A percentile compares a stretch with the other conserved stretches of the same genome.
Conservation (phyloP, 2,113 vertebrate species). For the Canis aureus region DNA sequence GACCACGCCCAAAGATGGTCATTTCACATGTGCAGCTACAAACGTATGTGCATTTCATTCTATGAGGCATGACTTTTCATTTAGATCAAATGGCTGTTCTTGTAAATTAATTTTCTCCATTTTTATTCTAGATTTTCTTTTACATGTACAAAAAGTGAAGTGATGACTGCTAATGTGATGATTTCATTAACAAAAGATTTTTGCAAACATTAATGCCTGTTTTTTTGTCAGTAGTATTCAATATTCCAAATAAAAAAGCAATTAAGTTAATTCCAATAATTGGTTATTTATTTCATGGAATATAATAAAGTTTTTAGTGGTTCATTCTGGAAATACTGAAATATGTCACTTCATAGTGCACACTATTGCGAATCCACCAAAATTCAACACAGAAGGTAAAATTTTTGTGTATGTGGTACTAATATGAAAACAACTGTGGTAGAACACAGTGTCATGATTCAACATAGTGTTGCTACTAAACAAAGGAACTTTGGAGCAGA, state of each 20-base stretch:
- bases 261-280: neutral
- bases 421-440: neutral
- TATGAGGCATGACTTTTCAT: conserved; percentile 18
- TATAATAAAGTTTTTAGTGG: neutral
- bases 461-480: neutral
- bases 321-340: neutral
- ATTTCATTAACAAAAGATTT: neutral
- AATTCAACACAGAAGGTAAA: neutral
- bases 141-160: neutral
- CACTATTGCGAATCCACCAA: neutral
- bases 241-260: conserved; percentile 21
- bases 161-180: neutral
- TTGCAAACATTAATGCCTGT: neutral
- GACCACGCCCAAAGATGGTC: neutral
- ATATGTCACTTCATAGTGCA: neutral
- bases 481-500: neutral
- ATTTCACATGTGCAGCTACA: neutral
- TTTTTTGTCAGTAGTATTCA: neutral
- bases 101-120: neutral
- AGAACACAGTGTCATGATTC: neutral
- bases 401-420: neutral
- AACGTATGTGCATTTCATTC: neutral
- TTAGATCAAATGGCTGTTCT: neutral
- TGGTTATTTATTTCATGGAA: neutral
- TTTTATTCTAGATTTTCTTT: neutral